phyloP scores from a whole-genome alignment of 2,797 vertebrate species.

The Paedocypris micromegethes region DNA sequence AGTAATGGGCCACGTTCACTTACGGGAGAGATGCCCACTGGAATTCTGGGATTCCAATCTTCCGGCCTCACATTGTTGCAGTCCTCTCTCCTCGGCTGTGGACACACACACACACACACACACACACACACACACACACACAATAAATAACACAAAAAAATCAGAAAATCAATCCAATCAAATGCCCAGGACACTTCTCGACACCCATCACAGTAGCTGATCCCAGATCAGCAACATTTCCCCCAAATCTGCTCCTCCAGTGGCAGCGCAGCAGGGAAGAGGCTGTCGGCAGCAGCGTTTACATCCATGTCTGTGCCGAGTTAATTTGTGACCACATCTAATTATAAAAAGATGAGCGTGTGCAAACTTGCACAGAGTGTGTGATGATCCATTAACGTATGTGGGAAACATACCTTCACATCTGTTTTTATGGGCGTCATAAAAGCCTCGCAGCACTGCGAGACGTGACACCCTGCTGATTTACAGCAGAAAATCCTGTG shows the following conservation, averaged over 20 bases:
- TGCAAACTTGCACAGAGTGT: constrained; percentile 57
- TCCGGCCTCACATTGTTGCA: constrained; percentile 73
- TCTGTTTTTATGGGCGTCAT: constrained; percentile 69
- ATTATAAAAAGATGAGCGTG: constrained; percentile 62
- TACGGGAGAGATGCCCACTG: constrained; percentile 77
- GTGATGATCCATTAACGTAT: constrained; percentile 56
- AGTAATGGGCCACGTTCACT: constrained; percentile 54
- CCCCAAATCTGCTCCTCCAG: no score
- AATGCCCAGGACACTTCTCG: constrained; percentile 25
- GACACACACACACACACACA: constrained; percentile 39
- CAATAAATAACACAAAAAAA: constrained; percentile 10
- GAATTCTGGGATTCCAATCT: constrained; percentile 78
- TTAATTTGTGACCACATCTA: constrained; percentile 47
- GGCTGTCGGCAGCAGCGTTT: constrained; percentile 6
- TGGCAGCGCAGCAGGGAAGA: background rate
- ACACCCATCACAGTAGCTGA: constrained; percentile 4
- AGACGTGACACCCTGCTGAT: constrained; percentile 67
- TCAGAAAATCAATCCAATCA: constrained; percentile 24
- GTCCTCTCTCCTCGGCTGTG: constrained; percentile 75
- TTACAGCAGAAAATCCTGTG: constrained; percentile 61
- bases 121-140: constrained; percentile 12
- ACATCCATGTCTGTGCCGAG: constrained; percentile 48
- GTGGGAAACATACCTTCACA: constrained; percentile 67
- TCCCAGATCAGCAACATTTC: no score
- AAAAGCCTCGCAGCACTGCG: constrained; percentile 58